These are phyloP conservation scores for Spodoptera exigua DNA, from an alignment of 2,888 invertebrate species.

Conservation along the genomic window DNA sequence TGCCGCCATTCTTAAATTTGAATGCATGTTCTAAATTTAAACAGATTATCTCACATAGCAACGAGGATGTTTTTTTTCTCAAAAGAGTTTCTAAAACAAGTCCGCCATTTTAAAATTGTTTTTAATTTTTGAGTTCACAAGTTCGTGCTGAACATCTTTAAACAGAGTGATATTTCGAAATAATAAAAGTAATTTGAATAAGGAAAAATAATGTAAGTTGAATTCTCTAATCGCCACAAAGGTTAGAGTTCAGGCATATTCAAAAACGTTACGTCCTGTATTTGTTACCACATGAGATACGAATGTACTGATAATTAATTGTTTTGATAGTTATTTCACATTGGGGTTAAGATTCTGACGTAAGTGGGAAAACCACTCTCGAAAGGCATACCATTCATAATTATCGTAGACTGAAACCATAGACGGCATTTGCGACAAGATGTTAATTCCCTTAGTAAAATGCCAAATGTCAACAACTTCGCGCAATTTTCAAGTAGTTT, in stretches of 20 bases:
- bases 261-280: constrained; percentile 21
- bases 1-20: constrained; percentile 19
- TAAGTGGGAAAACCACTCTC: constrained; percentile 32
- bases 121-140: constrained; percentile 10
- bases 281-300: constrained; percentile 23
- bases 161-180: constrained; percentile 34
- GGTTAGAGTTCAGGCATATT: constrained; percentile 34
- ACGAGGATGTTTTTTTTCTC: background rate
- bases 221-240: constrained; percentile 27
- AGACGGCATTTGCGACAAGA: constrained; percentile 21
- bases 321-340: constrained; percentile 44
- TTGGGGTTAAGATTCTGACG: constrained; percentile 37
- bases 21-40: background rate
- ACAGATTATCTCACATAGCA: constrained; percentile 16
- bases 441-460: constrained; percentile 26
- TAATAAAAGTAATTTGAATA: constrained; percentile 22
- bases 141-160: constrained; percentile 12
- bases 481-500: constrained; percentile 33
- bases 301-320: constrained; percentile 33
- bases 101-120: background rate
- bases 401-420: constrained; percentile 23
- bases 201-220: constrained; percentile 1
- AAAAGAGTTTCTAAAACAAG: constrained; percentile 2
- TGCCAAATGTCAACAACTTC: constrained; percentile 47
- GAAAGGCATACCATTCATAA: constrained; percentile 19